Base-by-base conservation (phyloP, 2,888 invertebrate species). In the Amphipyra tragopoginis region DNA sequence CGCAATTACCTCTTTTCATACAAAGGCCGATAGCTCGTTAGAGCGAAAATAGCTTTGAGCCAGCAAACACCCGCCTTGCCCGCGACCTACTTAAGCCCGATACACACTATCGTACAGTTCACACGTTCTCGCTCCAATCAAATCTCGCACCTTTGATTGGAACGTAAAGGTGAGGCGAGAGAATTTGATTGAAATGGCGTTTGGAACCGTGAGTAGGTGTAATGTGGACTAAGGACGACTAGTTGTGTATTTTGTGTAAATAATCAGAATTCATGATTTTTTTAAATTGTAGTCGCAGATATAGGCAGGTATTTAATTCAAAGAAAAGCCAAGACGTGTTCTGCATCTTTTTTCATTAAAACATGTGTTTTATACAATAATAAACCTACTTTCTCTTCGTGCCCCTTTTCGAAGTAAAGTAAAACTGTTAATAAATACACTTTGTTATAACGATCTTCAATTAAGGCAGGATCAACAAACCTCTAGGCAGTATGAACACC, bases 11-110 rank as follows among this genome's bases (percentile, higher is more conserved):
- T 65, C 48, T 69, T 71, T 72, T 55, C 62, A 65, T 47, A 61
- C 53, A 64, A 80, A 66, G 47, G 63, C 63, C 65, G 39, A 67
- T 75, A 75, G 65, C 79, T 78, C 55, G 79, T 76, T 80, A 80
- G 56, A 55, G 57, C 38, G 69, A 66, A 68, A 75, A 75, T 70
- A 62, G 60, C 72, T 70, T 64, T 50, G 58, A 68, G 57, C 61
- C 45, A 47, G 49, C 52, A 47, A 60, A 62, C 62, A 77, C 55
- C 45, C 55, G 50, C 65, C 65, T 65, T 65, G 36, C 43, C 34
- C 44, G 63, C 67, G 78, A 72, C 76, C 80, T 72, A 79, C 62
- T 75, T 77, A 75, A 52, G 49, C 50, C 43, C 33, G 50, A 50
- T 63, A 64, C 63, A 79, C 51, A 79, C 60, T 67, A 55, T 62